A percentile compares a stretch with the other conserved stretches of the same genome.
Evolutionary conservation across 2,113 vertebrate genomes (phyloP).

Genomic region (Catharus minimus): DNA sequence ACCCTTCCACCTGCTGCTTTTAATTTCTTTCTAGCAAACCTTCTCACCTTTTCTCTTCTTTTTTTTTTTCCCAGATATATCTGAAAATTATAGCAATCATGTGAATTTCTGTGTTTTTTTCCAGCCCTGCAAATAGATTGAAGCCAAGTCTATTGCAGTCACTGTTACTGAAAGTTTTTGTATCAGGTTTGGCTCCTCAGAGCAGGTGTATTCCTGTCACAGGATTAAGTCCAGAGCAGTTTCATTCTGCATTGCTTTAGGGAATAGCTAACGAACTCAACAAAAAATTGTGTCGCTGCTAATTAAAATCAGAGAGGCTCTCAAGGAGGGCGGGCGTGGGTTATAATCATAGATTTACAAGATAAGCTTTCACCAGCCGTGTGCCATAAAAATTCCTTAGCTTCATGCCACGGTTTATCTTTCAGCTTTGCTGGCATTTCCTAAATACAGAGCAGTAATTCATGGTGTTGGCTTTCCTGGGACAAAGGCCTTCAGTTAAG

Average conservation of each 20-base stretch:
- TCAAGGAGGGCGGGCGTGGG: not conserved
- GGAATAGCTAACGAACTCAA: not conserved
- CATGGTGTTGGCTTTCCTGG: not conserved
- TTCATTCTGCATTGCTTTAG: not conserved
- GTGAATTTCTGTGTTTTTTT: not conserved
- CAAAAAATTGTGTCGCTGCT: not conserved
- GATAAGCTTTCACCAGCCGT: not conserved
- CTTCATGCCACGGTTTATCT: conserved; percentile 1
- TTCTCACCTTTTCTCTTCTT: not conserved
- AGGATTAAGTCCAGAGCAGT: not conserved
- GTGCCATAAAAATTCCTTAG: conserved; percentile 13
- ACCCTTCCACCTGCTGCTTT: not conserved
- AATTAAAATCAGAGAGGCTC: conserved; percentile 26
- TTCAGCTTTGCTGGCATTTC: not conserved
- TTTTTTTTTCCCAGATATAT: not conserved
- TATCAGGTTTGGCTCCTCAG: not conserved
- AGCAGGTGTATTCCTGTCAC: rapidly evolving
- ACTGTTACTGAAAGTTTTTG: not conserved
- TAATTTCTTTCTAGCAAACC: not conserved
- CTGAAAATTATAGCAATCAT: not conserved
- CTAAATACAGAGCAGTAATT: not conserved
- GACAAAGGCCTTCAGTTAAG: not conserved
- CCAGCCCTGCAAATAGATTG: not conserved
- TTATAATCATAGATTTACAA: conserved; percentile 15
- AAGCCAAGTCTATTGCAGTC: not conserved